Evolutionary conservation across 2,113 vertebrate species (phyloP).

Genomic region (Heloderma charlesbogerti): DNA sequence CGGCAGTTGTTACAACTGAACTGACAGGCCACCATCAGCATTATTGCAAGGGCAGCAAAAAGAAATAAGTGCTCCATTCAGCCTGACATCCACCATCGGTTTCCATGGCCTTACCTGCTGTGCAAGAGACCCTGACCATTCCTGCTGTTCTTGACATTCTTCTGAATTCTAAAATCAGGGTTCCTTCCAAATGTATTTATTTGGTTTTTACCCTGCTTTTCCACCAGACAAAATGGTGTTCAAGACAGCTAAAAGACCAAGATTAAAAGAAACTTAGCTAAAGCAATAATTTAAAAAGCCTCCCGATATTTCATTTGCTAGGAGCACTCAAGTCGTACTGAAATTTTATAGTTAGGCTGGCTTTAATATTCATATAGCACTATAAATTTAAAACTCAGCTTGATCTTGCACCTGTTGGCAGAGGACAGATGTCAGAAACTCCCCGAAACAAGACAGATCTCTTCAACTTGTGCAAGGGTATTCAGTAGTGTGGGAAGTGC

Average conservation of each 20-base stretch:
- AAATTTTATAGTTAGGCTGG: conserved; percentile 38
- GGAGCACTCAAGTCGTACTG: background rate
- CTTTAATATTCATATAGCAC: conserved; percentile 38
- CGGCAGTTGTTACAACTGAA: background rate
- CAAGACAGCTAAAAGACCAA: no score
- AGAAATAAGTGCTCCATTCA: background rate
- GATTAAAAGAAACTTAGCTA: no score
- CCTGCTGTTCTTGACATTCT: background rate
- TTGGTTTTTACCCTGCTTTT: no score
- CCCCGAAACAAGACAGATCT: background rate
- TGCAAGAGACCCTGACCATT: background rate
- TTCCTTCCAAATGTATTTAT: background rate
- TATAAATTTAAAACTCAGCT: conserved; percentile 6
- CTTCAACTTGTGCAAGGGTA: conserved; percentile 33
- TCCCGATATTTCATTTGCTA: background rate
- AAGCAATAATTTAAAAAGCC: background rate
- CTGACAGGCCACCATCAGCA: background rate
- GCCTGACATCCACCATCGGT: fast-evolving
- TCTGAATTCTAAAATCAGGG: background rate
- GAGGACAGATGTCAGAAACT: conserved; percentile 39
- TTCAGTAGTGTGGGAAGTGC: conserved; percentile 41
- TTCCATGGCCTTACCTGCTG: fast-evolving
- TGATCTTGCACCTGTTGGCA: conserved; percentile 45
- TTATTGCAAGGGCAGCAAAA: background rate
- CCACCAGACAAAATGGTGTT: no score